phyloP scores from a whole-genome alignment of 2,797 vertebrate species.

The Schizopygopsis pylzovi region DNA sequence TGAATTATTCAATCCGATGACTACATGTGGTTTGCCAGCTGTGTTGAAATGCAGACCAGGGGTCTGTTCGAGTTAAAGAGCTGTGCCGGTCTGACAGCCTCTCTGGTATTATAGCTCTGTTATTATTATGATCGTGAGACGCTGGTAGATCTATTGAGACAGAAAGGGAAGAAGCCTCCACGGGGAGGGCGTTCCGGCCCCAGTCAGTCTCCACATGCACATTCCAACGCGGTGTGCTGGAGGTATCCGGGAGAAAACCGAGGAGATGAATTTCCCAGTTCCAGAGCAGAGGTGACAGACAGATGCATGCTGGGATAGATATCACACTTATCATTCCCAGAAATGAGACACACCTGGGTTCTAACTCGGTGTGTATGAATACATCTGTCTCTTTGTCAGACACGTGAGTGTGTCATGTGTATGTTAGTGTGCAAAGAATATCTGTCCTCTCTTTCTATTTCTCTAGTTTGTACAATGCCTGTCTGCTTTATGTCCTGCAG shows the following conservation, averaged over 20 bases:
- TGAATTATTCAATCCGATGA: slow-evolving; percentile 1
- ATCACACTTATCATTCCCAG: slow-evolving; percentile 32
- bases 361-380: not conserved
- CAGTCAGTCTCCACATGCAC: slow-evolving; percentile 35
- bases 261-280: slow-evolving; percentile 28
- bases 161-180: slow-evolving; percentile 45
- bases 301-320: slow-evolving; percentile 42
- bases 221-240: slow-evolving; percentile 13
- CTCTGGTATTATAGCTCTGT: slow-evolving; percentile 39
- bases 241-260: slow-evolving; percentile 22
- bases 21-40: slow-evolving; percentile 33
- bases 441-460: not conserved
- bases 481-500: slow-evolving; percentile 6
- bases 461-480: not conserved
- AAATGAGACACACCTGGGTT: slow-evolving; percentile 21
- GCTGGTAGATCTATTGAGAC: slow-evolving; percentile 41
- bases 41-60: slow-evolving; percentile 49
- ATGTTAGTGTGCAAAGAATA: slow-evolving; percentile 8
- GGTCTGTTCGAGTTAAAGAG: slow-evolving; percentile 50
- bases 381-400: not conserved
- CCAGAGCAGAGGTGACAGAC: slow-evolving; percentile 35
- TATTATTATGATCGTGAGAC: slow-evolving; percentile 33
- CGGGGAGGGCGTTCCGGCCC: slow-evolving; percentile 25
- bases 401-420: slow-evolving; percentile 6
- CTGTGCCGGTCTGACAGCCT: slow-evolving; percentile 33